Conservation (phyloP, 1,140 invertebrate genomes). For the Riptortus pedestris region DNA sequence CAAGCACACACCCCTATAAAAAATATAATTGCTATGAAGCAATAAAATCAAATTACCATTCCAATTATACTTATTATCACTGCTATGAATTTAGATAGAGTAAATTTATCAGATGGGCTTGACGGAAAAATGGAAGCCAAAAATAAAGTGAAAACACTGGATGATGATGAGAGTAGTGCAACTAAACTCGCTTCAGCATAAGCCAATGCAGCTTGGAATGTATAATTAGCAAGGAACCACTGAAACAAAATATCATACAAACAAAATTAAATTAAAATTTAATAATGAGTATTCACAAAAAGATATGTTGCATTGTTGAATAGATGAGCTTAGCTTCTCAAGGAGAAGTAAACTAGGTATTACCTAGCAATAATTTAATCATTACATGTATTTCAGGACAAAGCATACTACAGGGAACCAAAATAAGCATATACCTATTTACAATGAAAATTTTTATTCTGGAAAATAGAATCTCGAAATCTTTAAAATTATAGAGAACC, state of each 20-base stretch:
- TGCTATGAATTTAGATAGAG: constrained; percentile 66
- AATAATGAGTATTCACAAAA: constrained; percentile 24
- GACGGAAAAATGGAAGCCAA: constrained; percentile 72
- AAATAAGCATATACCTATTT: no score
- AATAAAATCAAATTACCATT: no score
- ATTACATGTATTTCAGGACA: no score
- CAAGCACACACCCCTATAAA: no score
- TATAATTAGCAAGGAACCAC: constrained; percentile 76
- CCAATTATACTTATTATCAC: constrained; percentile 67
- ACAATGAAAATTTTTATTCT: no score
- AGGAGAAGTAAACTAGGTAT: background rate
- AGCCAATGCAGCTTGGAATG: constrained; percentile 65
- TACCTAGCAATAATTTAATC: no score
- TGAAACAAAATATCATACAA: constrained; percentile 39
- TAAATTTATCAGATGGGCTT: constrained; percentile 62
- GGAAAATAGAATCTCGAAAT: no score
- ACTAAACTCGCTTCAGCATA: constrained; percentile 65
- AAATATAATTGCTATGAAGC: no score
- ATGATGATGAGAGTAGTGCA: constrained; percentile 69
- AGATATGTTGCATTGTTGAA: background rate
- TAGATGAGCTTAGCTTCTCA: constrained; percentile 3
- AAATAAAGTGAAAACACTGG: constrained; percentile 71
- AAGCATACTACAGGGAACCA: no score
- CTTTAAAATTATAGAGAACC: no score
- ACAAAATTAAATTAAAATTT: constrained; percentile 21